Conservation (phyloP, 35 echinoderm and acorn worm genomes). For the Chiridota heheva region DNA sequence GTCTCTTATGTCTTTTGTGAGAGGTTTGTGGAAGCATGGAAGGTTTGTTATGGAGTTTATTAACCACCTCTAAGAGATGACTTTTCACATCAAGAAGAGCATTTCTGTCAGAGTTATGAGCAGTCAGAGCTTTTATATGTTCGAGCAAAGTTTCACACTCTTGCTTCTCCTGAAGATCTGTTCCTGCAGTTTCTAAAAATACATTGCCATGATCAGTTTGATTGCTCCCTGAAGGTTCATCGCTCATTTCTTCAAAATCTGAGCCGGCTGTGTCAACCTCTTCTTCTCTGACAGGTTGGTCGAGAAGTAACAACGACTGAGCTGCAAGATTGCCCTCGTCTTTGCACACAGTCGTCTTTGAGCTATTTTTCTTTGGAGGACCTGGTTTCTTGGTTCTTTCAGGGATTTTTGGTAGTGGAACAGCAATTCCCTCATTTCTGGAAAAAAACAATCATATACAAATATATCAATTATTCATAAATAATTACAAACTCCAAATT, state of each 20-base stretch:
- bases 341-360: not conserved
- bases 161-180: conserved; percentile 10
- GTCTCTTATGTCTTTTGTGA: conserved; percentile 1
- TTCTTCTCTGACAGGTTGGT: conserved; percentile 41
- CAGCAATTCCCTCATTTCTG: conserved; percentile 41
- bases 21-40: not conserved
- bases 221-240: not conserved
- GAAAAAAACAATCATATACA: too few relatives aligned
- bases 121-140: conserved; percentile 33
- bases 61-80: conserved; percentile 35
- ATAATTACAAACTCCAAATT: too few relatives aligned
- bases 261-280: conserved; percentile 23
- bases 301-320: conserved; percentile 26
- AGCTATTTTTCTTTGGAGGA: conserved; percentile 22
- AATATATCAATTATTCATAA: too few relatives aligned
- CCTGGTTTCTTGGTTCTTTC: conserved; percentile 39
- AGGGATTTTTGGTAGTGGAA: conserved; percentile 33
- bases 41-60: conserved; percentile 9
- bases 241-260: not conserved
- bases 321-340: conserved; percentile 40
- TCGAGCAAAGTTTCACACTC: conserved; percentile 7
- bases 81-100: conserved; percentile 33
- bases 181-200: not conserved
- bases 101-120: not conserved
- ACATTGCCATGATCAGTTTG: conserved; percentile 11